Evolutionary conservation across 2,888 invertebrate species (phyloP).

Genomic region (Apodemia duryi): DNA sequence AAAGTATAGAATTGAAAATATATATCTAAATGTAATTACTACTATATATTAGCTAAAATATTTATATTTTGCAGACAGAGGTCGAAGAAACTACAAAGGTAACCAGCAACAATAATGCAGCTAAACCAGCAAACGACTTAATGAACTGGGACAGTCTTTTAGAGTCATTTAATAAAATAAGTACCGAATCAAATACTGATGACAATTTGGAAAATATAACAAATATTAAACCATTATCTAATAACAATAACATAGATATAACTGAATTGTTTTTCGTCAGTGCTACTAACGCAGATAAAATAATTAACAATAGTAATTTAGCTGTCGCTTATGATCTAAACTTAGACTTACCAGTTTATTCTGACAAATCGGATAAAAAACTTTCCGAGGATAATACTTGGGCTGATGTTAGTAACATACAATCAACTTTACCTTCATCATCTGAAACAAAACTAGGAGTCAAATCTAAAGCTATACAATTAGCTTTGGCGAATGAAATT

Average conservation of each 20-base stretch:
- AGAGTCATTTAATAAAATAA: constrained; percentile 68
- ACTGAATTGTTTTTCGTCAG: constrained; percentile 64
- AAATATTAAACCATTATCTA: constrained; percentile 42
- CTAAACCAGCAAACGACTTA: constrained; percentile 42
- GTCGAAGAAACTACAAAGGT: constrained; percentile 40
- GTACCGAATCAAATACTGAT: constrained; percentile 67
- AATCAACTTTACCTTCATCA: constrained; percentile 37
- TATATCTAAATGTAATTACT: too few species aligned
- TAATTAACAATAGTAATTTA: constrained; percentile 42
- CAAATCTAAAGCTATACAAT: constrained; percentile 80
- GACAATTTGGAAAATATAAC: constrained; percentile 61
- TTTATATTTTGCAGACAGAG: constrained; percentile 43
- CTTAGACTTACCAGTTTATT: constrained; percentile 39
- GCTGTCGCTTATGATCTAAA: constrained; percentile 58
- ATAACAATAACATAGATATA: constrained; percentile 52
- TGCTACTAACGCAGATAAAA: constrained; percentile 47
- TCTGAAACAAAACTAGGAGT: constrained; percentile 46
- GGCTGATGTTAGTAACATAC: constrained; percentile 49
- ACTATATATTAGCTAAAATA: background rate
- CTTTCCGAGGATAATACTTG: constrained; percentile 40
- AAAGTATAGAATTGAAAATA: too few species aligned
- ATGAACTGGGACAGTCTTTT: constrained; percentile 71
- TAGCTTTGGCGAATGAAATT: constrained; percentile 86
- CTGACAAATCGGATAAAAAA: constrained; percentile 50
- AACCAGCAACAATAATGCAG: constrained; percentile 36